Base-by-base conservation (phyloP, 2,797 vertebrate genomes). In the Eospalax fontanierii region DNA sequence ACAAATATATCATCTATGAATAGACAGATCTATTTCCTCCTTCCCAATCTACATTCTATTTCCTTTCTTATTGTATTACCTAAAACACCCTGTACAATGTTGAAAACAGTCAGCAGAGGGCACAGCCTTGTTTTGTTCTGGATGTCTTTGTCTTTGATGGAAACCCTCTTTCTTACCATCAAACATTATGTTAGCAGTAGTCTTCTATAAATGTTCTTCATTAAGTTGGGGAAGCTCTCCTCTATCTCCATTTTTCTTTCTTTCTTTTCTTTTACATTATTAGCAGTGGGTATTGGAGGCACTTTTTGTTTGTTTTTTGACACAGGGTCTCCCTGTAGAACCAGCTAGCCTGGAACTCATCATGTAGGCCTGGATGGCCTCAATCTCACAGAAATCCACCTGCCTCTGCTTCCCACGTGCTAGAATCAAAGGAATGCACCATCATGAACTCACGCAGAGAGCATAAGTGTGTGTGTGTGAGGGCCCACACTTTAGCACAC, bases 21-120 rank as follows among this genome's bases (percentile, higher is more conserved):
- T 9, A 40, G 33, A 79, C 24, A 50, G 70, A 57, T 91, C 85
- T 89, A 14, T 59, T 71, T 91, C 46, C 79, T 70, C 76, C 61
- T 93, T 92, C 38, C 61, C 59, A 78, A 74, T 61, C 43, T 85
- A 68, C 30, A 28, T 76, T 91, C 38, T 57, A 33, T 81, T 90
- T 89, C 19, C 30, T 92, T 85, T 65, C 66, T 83, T 85, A 92
- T 40, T 74, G 14, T 71, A 57, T 65, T 90, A 71, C 24, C 30
- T 78, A 81, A 68, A 18, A 54, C 5, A 81, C 50, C 6, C 6
- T 46, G 3, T 63, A 93, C 61, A 73, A 38, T 40, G 30, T 63
- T 70, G 78, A 90, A 90, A 96, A 19, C 4, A 71, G 21, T n/a
- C 1, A 21, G n/a, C 19, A 70, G 16, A 92, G 14, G 6, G 54